Percentiles rank a stretch among this genome's conserved stretches.
phyloP scores from a whole-genome alignment of 2,797 vertebrate genomes.

The Knipowitschia caucasica region DNA sequence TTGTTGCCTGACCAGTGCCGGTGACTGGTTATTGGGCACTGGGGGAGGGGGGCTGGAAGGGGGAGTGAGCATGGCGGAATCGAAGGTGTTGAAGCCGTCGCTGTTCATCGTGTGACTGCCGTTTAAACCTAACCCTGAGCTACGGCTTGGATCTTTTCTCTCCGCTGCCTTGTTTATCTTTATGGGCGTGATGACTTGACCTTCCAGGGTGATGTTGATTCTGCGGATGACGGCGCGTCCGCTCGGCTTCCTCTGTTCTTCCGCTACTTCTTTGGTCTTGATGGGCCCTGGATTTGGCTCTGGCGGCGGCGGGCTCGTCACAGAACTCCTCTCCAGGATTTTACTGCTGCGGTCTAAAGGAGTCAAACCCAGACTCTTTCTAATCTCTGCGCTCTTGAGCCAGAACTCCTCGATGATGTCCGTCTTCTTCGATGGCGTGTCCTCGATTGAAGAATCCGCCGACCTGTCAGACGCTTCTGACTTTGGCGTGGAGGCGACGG shows the following conservation, averaged over 20 bases:
- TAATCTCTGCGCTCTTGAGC: conserved; percentile 93
- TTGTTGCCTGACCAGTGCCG: conserved; percentile 82
- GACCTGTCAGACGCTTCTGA: conserved; percentile 60
- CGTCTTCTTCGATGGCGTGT: conserved; percentile 78
- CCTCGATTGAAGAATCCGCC: conserved; percentile 69
- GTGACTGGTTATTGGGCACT: conserved; percentile 89
- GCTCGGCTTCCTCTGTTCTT: conserved; percentile 76
- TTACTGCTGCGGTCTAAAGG: conserved; percentile 84
- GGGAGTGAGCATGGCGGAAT: conserved; percentile 93
- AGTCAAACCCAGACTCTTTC: conserved; percentile 88
- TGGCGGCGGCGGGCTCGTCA: conserved; percentile 31
- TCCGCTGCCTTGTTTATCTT: conserved; percentile 80
- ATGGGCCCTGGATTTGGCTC: conserved; percentile 68
- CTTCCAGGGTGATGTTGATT: conserved; percentile 81
- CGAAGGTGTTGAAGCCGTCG: conserved; percentile 87
- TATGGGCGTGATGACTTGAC: conserved; percentile 82
- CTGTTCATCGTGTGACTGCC: conserved; percentile 84
- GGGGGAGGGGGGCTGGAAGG: conserved; percentile 94
- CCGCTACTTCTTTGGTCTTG: conserved; percentile 63
- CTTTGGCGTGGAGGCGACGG: conserved; percentile 84
- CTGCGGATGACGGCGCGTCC: conserved; percentile 80
- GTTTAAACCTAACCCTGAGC: conserved; percentile 88
- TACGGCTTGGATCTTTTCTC: conserved; percentile 85
- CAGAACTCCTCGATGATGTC: conserved; percentile 96
- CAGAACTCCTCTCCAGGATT: conserved; percentile 68